Evolutionary conservation across 2,113 vertebrate genomes (phyloP), one percentile per base, ranked within the genome.

Genomic region (Hucho hucho): DNA sequence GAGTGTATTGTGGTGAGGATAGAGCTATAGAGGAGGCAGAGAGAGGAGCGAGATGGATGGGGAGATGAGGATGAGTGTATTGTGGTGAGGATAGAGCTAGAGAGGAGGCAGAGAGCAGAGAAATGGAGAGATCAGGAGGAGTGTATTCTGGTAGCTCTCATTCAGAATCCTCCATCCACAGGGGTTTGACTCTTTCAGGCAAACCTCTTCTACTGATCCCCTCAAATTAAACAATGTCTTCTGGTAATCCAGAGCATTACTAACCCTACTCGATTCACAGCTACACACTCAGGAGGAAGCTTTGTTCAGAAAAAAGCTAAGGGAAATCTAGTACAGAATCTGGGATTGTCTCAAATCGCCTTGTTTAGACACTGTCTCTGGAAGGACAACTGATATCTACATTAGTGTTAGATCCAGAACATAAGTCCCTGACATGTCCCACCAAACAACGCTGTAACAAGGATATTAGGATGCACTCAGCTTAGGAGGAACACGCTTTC

Each of bases 271-370:
- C 20, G 1, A n/a, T 53, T 18, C 64, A 32, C 64, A 66, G 25
- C 12, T 61, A 32, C 20, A 32, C 6, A 61, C 18, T 72, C 18
- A 74, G 37, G 4, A 28, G 25, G 70, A 46, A 72, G 32, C 14
- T 24, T 24, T 25, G 11, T 20, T n/a, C 20, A 49, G 32, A 70
- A n/a, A 53, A 56, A n/a, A 22, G 25, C 70, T 16, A 22, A 47
- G 12, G 68, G 32, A 24, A 63, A 64, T 22, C 11, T 18, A 25
- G 22, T n/a, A 64, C 59, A 63, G n/a, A 12, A 78, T 87, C 81
- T 81, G 70, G 7, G 26, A 83, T 79, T 86, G 64, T 79, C 81
- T 79, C 78, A 84, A 88, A 86, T 85, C 71, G 75, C 73, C 66
- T 70, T 79, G 58, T 79, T 73, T 81, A 70, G 80, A 79, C 72